phyloP scores from a whole-genome alignment of 2,797 vertebrate species.

The Leuciscus waleckii region DNA sequence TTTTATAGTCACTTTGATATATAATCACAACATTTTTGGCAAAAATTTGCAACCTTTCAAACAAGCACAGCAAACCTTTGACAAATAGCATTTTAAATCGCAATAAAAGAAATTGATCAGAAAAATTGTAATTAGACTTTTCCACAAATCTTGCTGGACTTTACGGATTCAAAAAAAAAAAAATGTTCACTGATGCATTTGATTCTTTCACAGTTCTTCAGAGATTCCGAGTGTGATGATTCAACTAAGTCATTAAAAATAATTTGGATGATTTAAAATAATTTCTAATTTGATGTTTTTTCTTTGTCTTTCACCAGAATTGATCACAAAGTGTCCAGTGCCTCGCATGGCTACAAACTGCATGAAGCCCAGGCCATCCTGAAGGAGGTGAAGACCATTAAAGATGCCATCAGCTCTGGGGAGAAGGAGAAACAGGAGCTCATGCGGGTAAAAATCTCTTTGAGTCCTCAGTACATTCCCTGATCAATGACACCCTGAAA shows the following conservation, averaged over 20 bases:
- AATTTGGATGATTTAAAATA: background rate
- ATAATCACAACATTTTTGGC: background rate
- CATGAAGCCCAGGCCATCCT: conserved; percentile 96
- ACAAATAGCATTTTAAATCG: background rate
- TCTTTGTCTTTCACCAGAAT: conserved; percentile 78
- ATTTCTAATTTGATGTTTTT: background rate
- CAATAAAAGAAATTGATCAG: background rate
- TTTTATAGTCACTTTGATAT: too few species aligned
- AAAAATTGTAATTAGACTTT: background rate
- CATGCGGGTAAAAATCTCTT: conserved; percentile 85
- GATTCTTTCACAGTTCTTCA: background rate
- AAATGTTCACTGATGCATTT: background rate
- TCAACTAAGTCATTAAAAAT: background rate
- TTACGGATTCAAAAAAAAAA: background rate
- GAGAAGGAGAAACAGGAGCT: conserved; percentile 97
- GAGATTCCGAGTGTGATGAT: background rate
- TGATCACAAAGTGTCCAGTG: conserved; percentile 92
- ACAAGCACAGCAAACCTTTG: too few species aligned
- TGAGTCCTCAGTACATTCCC: background rate
- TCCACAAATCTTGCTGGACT: background rate
- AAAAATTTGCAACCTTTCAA: background rate
- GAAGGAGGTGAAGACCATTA: conserved; percentile 93
- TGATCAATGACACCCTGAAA: background rate
- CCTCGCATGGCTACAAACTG: conserved; percentile 87
- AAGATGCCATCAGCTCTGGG: conserved; percentile 91